A percentile compares a stretch with the other conserved stretches of the same genome.
Evolutionary conservation across 2,113 vertebrate species (phyloP).

Genomic region (Copsychus sechellarum): DNA sequence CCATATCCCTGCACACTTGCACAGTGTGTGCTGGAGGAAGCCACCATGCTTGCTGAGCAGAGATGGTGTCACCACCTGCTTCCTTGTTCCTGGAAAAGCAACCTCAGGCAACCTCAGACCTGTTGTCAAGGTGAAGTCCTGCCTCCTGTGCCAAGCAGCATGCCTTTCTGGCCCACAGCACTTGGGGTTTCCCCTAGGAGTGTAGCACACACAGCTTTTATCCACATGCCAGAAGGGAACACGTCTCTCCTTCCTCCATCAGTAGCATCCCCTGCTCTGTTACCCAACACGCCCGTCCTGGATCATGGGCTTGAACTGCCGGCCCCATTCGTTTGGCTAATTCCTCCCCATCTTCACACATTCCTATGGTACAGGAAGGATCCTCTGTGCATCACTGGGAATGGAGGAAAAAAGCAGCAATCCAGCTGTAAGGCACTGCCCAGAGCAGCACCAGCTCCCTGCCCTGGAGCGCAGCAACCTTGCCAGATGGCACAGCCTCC

Average conservation of each 20-base stretch:
- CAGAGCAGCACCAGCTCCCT: neutral
- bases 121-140: neutral
- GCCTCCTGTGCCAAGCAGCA: neutral
- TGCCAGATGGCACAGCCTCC: neutral
- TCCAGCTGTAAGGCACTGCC: neutral
- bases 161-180: neutral
- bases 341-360: neutral
- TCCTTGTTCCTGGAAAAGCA: neutral
- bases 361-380: neutral
- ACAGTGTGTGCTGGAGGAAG: neutral
- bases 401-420: neutral
- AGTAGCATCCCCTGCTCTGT: neutral
- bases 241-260: neutral
- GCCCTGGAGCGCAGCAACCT: rapidly evolving
- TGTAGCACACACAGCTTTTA: neutral
- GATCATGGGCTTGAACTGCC: neutral
- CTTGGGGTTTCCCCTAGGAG: neutral
- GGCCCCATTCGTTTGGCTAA: neutral
- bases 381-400: neutral
- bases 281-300: rapidly evolving
- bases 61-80: rapidly evolving
- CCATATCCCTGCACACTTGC: neutral
- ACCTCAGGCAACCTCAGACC: neutral
- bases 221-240: neutral
- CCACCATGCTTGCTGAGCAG: neutral